phyloP scores from a whole-genome alignment of 2,888 invertebrate genomes.

The Pegoplata infirma region DNA sequence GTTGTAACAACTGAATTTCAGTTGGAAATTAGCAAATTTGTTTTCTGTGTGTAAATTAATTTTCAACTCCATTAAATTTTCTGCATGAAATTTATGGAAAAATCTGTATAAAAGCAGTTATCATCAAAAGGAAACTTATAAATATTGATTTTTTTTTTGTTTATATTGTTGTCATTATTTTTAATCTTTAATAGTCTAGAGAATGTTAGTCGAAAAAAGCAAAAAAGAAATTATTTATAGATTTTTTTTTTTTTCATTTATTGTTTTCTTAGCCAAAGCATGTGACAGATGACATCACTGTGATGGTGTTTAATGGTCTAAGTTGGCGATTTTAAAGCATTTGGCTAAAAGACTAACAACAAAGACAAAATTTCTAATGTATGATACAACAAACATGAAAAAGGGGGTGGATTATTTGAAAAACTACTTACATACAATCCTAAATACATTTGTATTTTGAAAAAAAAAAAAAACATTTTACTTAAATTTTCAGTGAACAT shows the following conservation, averaged over 20 bases:
- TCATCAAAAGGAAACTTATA: neutral
- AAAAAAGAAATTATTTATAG: conserved; percentile 49
- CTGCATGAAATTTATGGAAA: conserved; percentile 10
- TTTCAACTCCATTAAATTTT: conserved; percentile 15
- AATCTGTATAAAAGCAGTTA: no score
- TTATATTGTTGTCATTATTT: neutral
- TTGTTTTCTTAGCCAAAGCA: conserved; percentile 48
- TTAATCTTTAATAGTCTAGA: conserved; percentile 33
- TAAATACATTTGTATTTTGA: neutral
- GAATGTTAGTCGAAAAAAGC: conserved; percentile 1
- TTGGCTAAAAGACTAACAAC: neutral
- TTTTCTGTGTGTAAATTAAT: no score
- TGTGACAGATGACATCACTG: conserved; percentile 65
- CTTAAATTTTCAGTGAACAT: neutral
- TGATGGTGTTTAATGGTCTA: conserved; percentile 44
- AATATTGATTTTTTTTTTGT: conserved; percentile 43
- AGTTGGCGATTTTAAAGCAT: conserved; percentile 17
- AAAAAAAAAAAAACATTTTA: no score
- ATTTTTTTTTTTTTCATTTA: conserved; percentile 20
- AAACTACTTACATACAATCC: neutral
- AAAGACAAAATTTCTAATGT: conserved; percentile 1
- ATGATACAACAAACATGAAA: conserved; percentile 5
- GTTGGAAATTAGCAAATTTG: no score
- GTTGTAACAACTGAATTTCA: no score
- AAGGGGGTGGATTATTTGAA: conserved; percentile 39